These are phyloP conservation scores for Gambusia holbrooki DNA, from an alignment of 2,113 vertebrate genomes.

Conservation along the genomic window DNA sequence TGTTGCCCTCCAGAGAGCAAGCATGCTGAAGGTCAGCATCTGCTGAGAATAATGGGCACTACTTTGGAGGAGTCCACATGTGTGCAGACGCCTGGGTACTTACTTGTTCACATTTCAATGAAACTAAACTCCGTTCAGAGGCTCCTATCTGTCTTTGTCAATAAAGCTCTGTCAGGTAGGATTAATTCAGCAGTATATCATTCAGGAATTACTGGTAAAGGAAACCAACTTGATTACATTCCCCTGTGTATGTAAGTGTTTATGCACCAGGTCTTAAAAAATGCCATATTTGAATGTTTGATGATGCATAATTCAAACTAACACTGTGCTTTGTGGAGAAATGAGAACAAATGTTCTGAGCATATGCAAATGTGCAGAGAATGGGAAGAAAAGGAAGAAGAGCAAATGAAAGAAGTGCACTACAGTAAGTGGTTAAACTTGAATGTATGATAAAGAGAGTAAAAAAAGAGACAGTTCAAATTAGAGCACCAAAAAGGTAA, in stretches of 20 bases:
- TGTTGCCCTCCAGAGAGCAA: slow-evolving; percentile 62
- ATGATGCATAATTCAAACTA: slow-evolving; percentile 12
- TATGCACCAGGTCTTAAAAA: slow-evolving; percentile 15
- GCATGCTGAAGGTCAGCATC: slow-evolving; percentile 73
- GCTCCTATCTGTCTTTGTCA: slow-evolving; percentile 71
- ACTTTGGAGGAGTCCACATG: slow-evolving; percentile 25
- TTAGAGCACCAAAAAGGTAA: slow-evolving; percentile 5
- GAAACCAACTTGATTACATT: slow-evolving; percentile 69
- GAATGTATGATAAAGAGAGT: slow-evolving; percentile 7
- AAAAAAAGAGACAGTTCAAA: slow-evolving; percentile 6
- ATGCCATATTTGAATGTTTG: slow-evolving; percentile 5
- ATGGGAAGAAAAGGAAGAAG: slow-evolving; percentile 14
- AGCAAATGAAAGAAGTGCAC: slow-evolving; percentile 4
- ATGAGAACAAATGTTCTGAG: not conserved
- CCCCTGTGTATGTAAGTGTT: slow-evolving; percentile 38
- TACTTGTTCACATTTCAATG: slow-evolving; percentile 50
- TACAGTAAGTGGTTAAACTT: slow-evolving; percentile 7
- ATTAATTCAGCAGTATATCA: slow-evolving; percentile 65
- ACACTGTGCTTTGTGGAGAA: not conserved
- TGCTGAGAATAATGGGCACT: slow-evolving; percentile 66
- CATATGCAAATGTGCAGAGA: not conserved
- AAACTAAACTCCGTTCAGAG: slow-evolving; percentile 66
- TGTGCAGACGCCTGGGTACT: slow-evolving; percentile 21
- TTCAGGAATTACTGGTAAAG: slow-evolving; percentile 61
- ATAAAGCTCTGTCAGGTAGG: slow-evolving; percentile 69